Conservation (phyloP, 2,888 invertebrate species). For the Exephanes ischioxanthus region DNA sequence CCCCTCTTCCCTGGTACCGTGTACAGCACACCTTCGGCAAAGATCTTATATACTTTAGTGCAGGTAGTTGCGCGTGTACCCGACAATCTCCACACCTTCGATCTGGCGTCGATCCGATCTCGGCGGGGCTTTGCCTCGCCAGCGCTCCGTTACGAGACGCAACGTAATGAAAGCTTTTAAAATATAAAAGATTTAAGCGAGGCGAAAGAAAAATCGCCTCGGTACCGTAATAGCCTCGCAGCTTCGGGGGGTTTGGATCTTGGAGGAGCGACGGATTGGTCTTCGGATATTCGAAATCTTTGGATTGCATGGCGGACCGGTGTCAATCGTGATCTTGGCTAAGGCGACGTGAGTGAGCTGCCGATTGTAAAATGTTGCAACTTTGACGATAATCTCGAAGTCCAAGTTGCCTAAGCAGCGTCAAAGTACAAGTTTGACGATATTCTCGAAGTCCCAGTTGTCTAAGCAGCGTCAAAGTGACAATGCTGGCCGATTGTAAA, state of each 20-base stretch:
- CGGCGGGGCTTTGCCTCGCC: conserved; percentile 11
- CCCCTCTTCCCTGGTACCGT: conserved; percentile 2
- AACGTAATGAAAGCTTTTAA: conserved; percentile 52
- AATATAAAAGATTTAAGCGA: conserved; percentile 38
- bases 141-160: conserved; percentile 17
- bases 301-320: not conserved
- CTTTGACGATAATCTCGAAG: not conserved
- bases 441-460: too few relatives aligned
- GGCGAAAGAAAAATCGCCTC: conserved; percentile 9
- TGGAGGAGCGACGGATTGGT: not conserved
- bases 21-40: conserved; percentile 57
- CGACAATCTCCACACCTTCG: conserved; percentile 56
- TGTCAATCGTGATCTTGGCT: not conserved
- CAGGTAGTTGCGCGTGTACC: conserved; percentile 46
- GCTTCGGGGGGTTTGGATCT: not conserved
- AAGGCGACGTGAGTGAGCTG: not conserved
- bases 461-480: too few relatives aligned
- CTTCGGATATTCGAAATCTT: conserved; percentile 1
- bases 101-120: conserved; percentile 51
- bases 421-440: too few relatives aligned
- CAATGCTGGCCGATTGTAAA: too few relatives aligned
- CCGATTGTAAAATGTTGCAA: too few relatives aligned
- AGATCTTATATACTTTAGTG: conserved; percentile 55
- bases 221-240: not conserved
- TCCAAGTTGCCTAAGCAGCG: too few relatives aligned